Evolutionary conservation across 2,888 invertebrate genomes (phyloP), one percentile per base, ranked within the genome.

Genomic region (Lasioglossum figueresi): DNA sequence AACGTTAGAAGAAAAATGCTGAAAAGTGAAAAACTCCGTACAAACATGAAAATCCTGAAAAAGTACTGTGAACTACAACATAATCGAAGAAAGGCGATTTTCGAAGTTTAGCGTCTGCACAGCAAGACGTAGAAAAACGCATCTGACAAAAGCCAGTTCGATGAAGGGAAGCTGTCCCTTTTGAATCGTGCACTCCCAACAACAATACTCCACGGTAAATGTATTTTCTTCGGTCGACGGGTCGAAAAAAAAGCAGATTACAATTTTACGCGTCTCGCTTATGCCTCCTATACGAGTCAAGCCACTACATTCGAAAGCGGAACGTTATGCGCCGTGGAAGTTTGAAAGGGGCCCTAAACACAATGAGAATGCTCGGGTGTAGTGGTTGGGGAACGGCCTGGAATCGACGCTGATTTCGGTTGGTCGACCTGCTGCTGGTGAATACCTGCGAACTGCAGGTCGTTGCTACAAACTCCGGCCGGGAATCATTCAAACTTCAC

Each of bases 361-460:
- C 75, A 83, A 83, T 83, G 73, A 48, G n/a, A 66, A 68, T 52
- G 76, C 68, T 74, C 73, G 56, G 84, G 12, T 70, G 40, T 56
- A 37, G 14, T 68, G 72, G 73, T 56, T 80, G 34, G 68, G 76
- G 73, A 59, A 76, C 48, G 43, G 68, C 34, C 8, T 72, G 72
- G 66, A 79, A 76, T 73, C 83, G 66, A 31, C 45, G n/a, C 68
- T 48, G 76, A 66, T 77, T 80, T 77, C 63, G 80, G 70, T 80
- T 76, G 73, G 73, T 27, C 52, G 76, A 77, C 45, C 74, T 70
- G 85, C 63, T 43, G 85, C 56, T 40, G 34, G 4, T 43, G 48
- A 75, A 80, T 84, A 81, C 81, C 84, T 81, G 77, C 63, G 56
- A 75, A 27, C 72, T 72, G 43, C 48, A 43, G 56, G 68, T 70